Evolutionary conservation across 2,113 vertebrate species (phyloP), one percentile per base, ranked within the genome.

Genomic region (Alaudala cheleensis): DNA sequence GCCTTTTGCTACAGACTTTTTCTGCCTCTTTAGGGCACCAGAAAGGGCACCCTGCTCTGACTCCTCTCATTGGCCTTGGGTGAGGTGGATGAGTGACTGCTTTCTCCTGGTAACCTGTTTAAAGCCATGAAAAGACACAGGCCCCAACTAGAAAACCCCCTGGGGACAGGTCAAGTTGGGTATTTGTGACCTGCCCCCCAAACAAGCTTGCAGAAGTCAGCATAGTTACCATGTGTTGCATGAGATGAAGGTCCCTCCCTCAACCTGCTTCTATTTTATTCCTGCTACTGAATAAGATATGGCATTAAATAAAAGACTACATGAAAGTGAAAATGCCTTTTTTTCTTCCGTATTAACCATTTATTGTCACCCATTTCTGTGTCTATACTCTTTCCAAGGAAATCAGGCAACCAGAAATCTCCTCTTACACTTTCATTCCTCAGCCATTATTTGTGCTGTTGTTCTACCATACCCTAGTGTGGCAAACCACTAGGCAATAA

Each of bases 91-190:
- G 42, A 88, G 37, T 3, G 8, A 21, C 21, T 66, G n/a, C 9
- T 82, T 73, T 81, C 85, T 15, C 54, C 50, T 69, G 16, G 73
- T 51, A 28, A 47, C 21, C 39, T 87, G 31, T 34, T 73, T 54
- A 70, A 73, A 83, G 31, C 26, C 93, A 79, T 3, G 14, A 37
- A 73, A 89, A 79, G 33, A 14, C 21, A 56, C 24, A 47, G 37
- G 6, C 0, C 11, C 12, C 14, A 40, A 0, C 17, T 13, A 60
- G n/a, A 61, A 90, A 69, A 70, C 3, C 4, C 17, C 39, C 6
- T 18, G 26, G 22, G 26, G 2, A 45, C 33, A 34, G 0, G 0
- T 6, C 1, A 4, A 44, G 19, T 50, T 22, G 15, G 5, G 7
- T 54, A 25, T 45, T 50, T 69, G 25, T 73, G 20, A 28, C 56